These are phyloP conservation scores for Xanthia icteritia DNA, from an alignment of 2,888 invertebrate genomes.

Conservation along the genomic window DNA sequence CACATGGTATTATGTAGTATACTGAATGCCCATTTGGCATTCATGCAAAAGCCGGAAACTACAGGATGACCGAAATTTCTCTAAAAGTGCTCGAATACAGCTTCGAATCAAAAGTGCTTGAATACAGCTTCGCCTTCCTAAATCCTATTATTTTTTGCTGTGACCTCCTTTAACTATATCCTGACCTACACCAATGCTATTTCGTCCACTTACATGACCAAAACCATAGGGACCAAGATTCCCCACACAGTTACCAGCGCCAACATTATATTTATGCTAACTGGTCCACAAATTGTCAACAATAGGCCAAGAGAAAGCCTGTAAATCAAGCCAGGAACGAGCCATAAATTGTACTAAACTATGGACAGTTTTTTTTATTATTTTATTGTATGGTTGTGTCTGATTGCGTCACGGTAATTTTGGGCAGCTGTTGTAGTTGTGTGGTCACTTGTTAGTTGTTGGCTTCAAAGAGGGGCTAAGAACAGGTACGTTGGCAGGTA, in stretches of 20 bases:
- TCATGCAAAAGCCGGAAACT: neutral
- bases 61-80: too few relatives aligned
- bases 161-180: neutral
- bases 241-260: neutral
- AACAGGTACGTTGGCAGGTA: constrained; percentile 50
- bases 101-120: neutral
- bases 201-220: neutral
- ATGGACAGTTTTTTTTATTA: constrained; percentile 81
- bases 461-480: constrained; percentile 17
- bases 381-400: constrained; percentile 61
- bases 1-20: neutral
- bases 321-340: constrained; percentile 77
- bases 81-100: too few relatives aligned
- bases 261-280: constrained; percentile 43
- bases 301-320: constrained; percentile 71
- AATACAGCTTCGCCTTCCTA: neutral
- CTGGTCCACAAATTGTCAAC: constrained; percentile 45
- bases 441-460: constrained; percentile 54
- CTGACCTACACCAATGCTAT: neutral
- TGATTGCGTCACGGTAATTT: constrained; percentile 68
- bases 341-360: constrained; percentile 85
- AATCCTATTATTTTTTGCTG: neutral
- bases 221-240: neutral
- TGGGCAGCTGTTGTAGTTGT: constrained; percentile 53
- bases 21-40: neutral